phyloP scores from a whole-genome alignment of 2,797 vertebrate genomes.

The Diplodus sargus region DNA sequence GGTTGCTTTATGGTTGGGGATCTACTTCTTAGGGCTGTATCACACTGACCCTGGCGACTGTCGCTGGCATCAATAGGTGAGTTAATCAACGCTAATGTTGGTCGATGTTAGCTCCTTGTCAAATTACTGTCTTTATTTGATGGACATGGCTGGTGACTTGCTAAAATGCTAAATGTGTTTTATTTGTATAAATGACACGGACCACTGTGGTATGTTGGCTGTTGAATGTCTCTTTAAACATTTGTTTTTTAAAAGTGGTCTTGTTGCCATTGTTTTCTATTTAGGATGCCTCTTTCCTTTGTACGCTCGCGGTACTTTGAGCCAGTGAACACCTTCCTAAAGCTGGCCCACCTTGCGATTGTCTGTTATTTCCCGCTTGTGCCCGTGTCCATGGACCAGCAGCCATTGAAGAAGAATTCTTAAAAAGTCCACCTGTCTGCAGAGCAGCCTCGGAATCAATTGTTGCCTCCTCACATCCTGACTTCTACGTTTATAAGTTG shows the following conservation, averaged over 20 bases:
- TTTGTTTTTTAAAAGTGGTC: background rate
- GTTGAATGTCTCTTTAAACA: background rate
- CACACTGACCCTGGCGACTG: too few species aligned
- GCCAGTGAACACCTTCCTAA: background rate
- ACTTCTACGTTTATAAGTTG: conserved; percentile 3
- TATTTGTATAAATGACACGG: too few species aligned
- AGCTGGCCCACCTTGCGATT: background rate
- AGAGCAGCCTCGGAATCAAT: conserved; percentile 24
- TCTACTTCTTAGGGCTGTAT: too few species aligned
- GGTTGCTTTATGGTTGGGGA: too few species aligned
- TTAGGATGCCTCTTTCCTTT: background rate
- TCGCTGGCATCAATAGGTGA: too few species aligned
- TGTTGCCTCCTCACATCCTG: conserved; percentile 13
- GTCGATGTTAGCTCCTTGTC: too few species aligned
- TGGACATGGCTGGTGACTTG: too few species aligned
- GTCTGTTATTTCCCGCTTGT: background rate
- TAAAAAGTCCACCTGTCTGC: background rate
- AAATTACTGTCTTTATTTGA: too few species aligned
- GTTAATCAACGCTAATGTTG: too few species aligned
- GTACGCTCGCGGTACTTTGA: background rate
- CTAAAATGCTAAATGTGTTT: too few species aligned
- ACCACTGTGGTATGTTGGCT: too few species aligned
- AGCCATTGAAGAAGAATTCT: conserved; percentile 26
- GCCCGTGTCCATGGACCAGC: conserved; percentile 1
- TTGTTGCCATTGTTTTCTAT: background rate